Conservation (phyloP, 2,113 vertebrate species). For the Ophiodon elongatus region DNA sequence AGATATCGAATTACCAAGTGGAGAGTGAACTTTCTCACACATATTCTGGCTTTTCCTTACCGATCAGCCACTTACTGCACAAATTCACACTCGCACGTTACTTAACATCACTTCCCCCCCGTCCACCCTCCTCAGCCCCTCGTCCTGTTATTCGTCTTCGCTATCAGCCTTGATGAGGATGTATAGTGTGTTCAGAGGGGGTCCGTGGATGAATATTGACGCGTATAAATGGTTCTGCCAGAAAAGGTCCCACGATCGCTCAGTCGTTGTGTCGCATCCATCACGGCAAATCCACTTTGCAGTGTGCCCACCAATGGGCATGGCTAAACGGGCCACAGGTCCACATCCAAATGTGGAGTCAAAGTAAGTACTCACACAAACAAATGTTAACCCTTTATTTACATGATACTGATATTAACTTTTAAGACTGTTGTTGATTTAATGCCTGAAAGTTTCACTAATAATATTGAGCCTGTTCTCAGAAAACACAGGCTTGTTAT, state of each 20-base stretch:
- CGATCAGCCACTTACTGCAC: conserved; percentile 10
- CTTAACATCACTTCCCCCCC: conserved; percentile 24
- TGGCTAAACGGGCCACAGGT: conserved; percentile 38
- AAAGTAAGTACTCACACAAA: conserved; percentile 26
- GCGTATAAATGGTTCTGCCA: conserved; percentile 69
- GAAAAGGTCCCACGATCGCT: conserved; percentile 59
- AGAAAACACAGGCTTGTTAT: not conserved
- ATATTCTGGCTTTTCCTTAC: conserved; percentile 35
- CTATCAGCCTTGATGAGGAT: conserved; percentile 51
- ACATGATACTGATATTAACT: conserved; percentile 32
- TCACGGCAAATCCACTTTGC: conserved; percentile 77
- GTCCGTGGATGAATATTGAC: conserved; percentile 71
- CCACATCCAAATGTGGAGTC: conserved; percentile 27
- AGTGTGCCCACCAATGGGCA: conserved; percentile 57
- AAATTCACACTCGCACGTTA: not conserved
- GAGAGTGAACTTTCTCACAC: conserved; percentile 50
- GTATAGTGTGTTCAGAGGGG: conserved; percentile 55
- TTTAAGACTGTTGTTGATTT: not conserved
- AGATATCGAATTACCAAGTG: conserved; percentile 52
- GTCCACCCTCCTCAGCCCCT: not conserved
- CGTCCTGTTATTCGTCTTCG: conserved; percentile 5
- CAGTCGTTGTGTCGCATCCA: conserved; percentile 70
- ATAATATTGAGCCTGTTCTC: not conserved
- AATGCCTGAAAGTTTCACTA: not conserved
- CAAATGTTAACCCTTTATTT: conserved; percentile 27